phyloP scores from a whole-genome alignment of 2,797 vertebrate species.

The Lithobates pipiens region DNA sequence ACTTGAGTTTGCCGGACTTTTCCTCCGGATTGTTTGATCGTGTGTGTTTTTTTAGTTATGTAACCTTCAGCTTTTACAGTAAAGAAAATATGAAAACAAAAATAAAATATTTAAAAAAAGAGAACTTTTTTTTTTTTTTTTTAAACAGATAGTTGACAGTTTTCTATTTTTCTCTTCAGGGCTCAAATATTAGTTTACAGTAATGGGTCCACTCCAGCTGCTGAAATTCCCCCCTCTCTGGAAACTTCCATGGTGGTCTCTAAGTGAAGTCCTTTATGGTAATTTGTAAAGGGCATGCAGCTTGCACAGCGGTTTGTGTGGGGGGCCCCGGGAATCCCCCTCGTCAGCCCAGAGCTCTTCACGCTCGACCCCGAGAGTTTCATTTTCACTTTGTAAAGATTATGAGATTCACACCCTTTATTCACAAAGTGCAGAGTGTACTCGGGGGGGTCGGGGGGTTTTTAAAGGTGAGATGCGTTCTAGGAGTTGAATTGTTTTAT shows the following conservation, averaged over 20 bases:
- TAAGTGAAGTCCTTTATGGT: background rate
- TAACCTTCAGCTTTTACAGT: too few relatives aligned
- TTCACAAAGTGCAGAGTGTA: too few relatives aligned
- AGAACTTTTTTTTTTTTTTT: too few relatives aligned
- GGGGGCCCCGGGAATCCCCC: background rate
- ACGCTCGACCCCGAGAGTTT: background rate
- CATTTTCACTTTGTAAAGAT: conserved; percentile 29
- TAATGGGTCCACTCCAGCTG: background rate
- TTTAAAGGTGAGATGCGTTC: background rate
- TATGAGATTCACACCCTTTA: too few relatives aligned
- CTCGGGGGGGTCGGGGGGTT: background rate
- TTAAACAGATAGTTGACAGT: too few relatives aligned
- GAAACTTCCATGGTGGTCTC: conserved; percentile 24
- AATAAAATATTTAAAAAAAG: too few relatives aligned
- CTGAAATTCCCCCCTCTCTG: conserved; percentile 20
- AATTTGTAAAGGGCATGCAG: conserved; percentile 35
- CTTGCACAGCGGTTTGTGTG: background rate
- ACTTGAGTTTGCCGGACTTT: too few relatives aligned
- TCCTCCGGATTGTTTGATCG: too few relatives aligned
- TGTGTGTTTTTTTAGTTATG: too few relatives aligned
- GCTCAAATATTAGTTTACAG: background rate
- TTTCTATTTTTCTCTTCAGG: too few relatives aligned
- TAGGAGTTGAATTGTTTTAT: too few relatives aligned
- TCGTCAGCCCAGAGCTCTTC: background rate
- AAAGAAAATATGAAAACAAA: too few relatives aligned